These are phyloP conservation scores for Drosophila biarmipes DNA, from an alignment of 1,140 invertebrate genomes.

Conservation along the genomic window DNA sequence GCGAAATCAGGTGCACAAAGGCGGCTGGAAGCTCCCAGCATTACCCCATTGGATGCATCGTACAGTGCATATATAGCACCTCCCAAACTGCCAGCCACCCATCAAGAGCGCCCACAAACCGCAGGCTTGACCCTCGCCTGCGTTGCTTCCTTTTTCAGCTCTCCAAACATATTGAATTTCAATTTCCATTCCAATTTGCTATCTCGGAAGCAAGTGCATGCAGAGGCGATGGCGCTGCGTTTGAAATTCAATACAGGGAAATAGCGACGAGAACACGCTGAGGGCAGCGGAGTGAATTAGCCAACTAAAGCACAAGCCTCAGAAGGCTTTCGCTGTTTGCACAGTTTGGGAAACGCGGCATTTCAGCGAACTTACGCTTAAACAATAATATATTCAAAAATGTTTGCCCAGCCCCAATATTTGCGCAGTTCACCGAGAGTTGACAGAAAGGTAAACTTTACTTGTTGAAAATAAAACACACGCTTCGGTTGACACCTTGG, in stretches of 20 bases:
- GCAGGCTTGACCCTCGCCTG: conserved; percentile 49
- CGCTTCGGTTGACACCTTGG: conserved; percentile 15
- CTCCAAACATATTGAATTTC: conserved; percentile 68
- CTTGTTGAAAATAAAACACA: conserved; percentile 29
- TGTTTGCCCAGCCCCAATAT: conserved; percentile 53
- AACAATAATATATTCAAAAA: conserved; percentile 41
- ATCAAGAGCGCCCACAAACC: conserved; percentile 21
- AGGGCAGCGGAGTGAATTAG: conserved; percentile 42
- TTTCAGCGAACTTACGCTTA: conserved; percentile 45
- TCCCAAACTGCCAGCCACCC: conserved; percentile 15
- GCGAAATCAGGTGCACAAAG: neutral
- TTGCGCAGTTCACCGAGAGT: conserved; percentile 60
- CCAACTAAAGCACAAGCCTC: conserved; percentile 37
- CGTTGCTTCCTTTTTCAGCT: conserved; percentile 54
- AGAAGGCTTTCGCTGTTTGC: conserved; percentile 55
- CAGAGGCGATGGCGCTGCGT: conserved; percentile 34
- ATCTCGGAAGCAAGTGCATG: conserved; percentile 72
- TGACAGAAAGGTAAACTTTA: conserved; percentile 34
- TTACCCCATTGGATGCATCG: conserved; percentile 1
- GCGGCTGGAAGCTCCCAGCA: conserved; percentile 18
- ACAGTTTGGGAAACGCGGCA: conserved; percentile 30
- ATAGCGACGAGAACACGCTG: conserved; percentile 20
- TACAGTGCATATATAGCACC: neutral
- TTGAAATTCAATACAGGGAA: conserved; percentile 45
- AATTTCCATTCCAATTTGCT: conserved; percentile 69